Conservation (phyloP, 2,888 invertebrate genomes). For the Dexiosoma caninum region DNA sequence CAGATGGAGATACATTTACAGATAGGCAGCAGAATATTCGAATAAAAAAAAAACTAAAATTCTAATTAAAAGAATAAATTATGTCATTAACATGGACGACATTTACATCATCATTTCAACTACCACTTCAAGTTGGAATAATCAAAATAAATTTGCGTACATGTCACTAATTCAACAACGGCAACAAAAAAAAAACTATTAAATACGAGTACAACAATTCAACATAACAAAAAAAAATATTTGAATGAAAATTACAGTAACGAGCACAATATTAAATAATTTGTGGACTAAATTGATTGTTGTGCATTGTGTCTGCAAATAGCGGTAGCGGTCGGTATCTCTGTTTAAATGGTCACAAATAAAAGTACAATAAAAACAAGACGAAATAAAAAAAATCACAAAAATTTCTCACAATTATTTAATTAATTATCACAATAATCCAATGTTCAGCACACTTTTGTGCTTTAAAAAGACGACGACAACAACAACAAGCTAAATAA, state of each 20-base stretch:
- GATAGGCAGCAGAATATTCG: too few species aligned
- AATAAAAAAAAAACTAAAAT: background rate
- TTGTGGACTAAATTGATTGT: constrained; percentile 29
- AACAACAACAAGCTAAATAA: background rate
- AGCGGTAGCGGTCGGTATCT: background rate
- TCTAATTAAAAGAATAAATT: constrained; percentile 16
- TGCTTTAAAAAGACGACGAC: background rate
- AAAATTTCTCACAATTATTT: constrained; percentile 56
- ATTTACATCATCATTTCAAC: constrained; percentile 1
- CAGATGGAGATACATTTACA: background rate
- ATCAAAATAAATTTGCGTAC: constrained; percentile 43
- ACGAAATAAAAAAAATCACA: too few species aligned
- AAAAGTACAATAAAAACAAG: too few species aligned
- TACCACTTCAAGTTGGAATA: background rate
- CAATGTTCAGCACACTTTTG: constrained; percentile 50
- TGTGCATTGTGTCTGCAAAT: background rate
- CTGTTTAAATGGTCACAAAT: too few species aligned
- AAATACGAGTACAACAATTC: background rate
- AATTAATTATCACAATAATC: constrained; percentile 56
- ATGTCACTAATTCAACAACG: constrained; percentile 26
- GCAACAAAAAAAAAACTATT: background rate
- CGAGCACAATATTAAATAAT: constrained; percentile 1
- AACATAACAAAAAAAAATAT: background rate
- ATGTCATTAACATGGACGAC: background rate
- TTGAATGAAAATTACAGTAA: background rate